Evolutionary conservation across 2,113 vertebrate genomes (phyloP).

Genomic region (Eolophus roseicapilla): DNA sequence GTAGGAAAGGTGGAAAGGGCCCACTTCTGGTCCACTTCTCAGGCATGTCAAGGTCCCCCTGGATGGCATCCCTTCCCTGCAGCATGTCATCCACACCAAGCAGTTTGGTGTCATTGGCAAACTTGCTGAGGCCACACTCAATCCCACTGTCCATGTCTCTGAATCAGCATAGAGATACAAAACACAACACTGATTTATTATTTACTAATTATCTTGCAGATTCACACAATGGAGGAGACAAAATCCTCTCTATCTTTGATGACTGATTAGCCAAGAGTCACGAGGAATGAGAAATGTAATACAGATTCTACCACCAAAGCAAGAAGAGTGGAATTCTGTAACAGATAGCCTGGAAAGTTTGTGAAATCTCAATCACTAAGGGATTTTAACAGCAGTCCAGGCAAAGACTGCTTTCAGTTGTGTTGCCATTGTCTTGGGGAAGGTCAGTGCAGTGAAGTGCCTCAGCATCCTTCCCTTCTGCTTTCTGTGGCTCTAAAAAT

Average conservation of each 20-base stretch:
- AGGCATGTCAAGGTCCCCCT: neutral
- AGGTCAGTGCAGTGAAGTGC: neutral
- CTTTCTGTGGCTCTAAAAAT: neutral
- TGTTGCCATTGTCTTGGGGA: neutral
- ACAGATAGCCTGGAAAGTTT: constrained; percentile 25
- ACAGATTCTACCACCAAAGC: neutral
- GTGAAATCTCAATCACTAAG: neutral
- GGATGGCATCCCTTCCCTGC: neutral
- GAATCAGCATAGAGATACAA: neutral
- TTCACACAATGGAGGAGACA: neutral
- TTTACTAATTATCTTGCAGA: neutral
- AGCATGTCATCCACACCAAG: neutral
- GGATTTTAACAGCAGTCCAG: constrained; percentile 1
- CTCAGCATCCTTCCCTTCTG: neutral
- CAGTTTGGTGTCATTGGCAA: neutral
- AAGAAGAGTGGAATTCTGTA: neutral
- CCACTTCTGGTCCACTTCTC: neutral
- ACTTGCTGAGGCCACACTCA: neutral
- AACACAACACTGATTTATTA: neutral
- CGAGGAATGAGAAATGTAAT: neutral
- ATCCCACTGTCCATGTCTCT: neutral
- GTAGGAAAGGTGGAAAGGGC: neutral
- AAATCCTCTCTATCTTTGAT: neutral
- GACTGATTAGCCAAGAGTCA: neutral
- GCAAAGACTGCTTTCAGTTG: neutral